These are phyloP conservation scores for Salminus brasiliensis DNA, from an alignment of 2,113 vertebrate species.

Conservation along the genomic window DNA sequence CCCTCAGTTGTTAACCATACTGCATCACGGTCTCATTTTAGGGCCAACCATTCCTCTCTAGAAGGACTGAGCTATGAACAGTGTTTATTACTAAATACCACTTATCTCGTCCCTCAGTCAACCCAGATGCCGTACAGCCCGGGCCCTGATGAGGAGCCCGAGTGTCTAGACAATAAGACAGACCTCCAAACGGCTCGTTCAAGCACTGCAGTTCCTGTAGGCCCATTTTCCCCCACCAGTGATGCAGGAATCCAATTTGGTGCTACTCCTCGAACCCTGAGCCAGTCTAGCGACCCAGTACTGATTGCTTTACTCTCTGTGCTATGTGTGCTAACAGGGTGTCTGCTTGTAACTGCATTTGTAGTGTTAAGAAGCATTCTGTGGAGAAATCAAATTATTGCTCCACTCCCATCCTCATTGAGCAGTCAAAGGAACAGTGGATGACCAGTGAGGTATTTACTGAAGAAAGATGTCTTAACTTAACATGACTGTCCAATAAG, in stretches of 20 bases:
- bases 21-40: slow-evolving; percentile 21
- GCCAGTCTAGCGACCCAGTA: slow-evolving; percentile 44
- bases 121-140: slow-evolving; percentile 48
- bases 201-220: slow-evolving; percentile 42
- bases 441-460: neutral
- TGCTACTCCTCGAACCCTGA: neutral
- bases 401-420: slow-evolving; percentile 54
- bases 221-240: slow-evolving; percentile 50
- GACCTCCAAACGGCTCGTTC: slow-evolving; percentile 17
- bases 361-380: slow-evolving; percentile 66
- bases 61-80: slow-evolving; percentile 70
- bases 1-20: neutral
- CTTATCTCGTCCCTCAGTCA: slow-evolving; percentile 32
- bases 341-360: slow-evolving; percentile 65
- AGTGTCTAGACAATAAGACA: slow-evolving; percentile 59
- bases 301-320: slow-evolving; percentile 65
- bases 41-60: slow-evolving; percentile 59
- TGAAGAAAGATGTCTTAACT: neutral
- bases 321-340: slow-evolving; percentile 65
- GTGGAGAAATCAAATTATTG: slow-evolving; percentile 67
- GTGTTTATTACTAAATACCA: slow-evolving; percentile 67
- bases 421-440: neutral
- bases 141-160: slow-evolving; percentile 36
- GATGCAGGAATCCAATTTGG: slow-evolving; percentile 50
- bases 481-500: neutral